Percentiles rank a stretch among this genome's conserved stretches.
phyloP scores from a whole-genome alignment of 2,888 invertebrate genomes.

The Chloromyia formosa region DNA sequence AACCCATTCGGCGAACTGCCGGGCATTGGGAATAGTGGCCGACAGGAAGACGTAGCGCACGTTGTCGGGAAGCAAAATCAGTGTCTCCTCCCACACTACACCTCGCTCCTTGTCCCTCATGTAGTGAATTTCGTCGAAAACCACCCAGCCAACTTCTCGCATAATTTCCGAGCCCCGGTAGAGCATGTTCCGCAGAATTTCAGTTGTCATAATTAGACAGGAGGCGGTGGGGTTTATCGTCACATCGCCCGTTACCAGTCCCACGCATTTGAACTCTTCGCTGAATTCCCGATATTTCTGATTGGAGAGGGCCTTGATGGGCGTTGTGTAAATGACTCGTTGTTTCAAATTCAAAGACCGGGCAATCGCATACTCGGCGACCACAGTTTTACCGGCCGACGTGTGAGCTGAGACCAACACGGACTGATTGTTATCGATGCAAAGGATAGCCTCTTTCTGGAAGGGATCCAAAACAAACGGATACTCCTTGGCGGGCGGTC shows the following conservation, averaged over 20 bases:
- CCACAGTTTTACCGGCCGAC: conserved; percentile 99
- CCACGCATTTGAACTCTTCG: conserved; percentile 98
- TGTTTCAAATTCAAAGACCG: conserved; percentile 93
- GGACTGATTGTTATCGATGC: conserved; percentile 97
- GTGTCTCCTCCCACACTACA: conserved; percentile 97
- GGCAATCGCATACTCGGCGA: conserved; percentile 97
- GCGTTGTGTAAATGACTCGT: conserved; percentile 98
- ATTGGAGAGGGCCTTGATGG: conserved; percentile 98
- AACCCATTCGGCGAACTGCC: conserved; percentile 96
- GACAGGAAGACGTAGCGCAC: conserved; percentile 99
- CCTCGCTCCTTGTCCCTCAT: conserved; percentile 99
- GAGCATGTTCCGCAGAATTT: conserved; percentile 98
- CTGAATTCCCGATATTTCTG: conserved; percentile 98
- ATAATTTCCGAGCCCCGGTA: conserved; percentile 98
- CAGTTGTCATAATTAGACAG: conserved; percentile 99
- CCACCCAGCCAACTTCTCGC: conserved; percentile 99
- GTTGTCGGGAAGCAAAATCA: conserved; percentile 96
- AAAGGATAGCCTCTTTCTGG: conserved; percentile 95
- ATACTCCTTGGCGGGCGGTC: conserved; percentile 89
- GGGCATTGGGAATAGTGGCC: conserved; percentile 98
- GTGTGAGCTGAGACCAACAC: conserved; percentile 99
- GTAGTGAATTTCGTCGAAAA: conserved; percentile 99
- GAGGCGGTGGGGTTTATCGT: conserved; percentile 98
- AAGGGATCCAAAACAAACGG: conserved; percentile 96
- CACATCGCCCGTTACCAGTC: conserved; percentile 98